Evolutionary conservation across 2,113 vertebrate species (phyloP).

Genomic region (Myiagra hebetior): DNA sequence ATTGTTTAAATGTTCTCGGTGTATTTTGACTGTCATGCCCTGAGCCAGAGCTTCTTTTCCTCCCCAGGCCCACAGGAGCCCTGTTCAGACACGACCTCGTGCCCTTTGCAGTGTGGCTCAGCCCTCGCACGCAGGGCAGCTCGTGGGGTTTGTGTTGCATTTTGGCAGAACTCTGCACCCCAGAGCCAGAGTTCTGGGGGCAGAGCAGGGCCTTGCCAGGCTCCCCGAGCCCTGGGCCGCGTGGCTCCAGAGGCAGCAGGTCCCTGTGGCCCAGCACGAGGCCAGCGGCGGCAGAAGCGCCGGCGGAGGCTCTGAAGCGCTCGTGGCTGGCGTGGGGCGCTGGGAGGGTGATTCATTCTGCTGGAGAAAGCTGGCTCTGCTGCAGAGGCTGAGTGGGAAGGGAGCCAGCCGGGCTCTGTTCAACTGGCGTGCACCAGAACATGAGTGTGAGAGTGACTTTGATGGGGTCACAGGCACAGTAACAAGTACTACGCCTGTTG

Average conservation of each 20-base stretch:
- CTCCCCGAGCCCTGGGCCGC: background rate
- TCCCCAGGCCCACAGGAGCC: background rate
- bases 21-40: background rate
- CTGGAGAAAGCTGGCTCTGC: background rate
- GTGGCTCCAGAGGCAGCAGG: rapidly evolving
- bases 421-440: background rate
- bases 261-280: background rate
- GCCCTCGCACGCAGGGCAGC: background rate
- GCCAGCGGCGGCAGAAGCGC: background rate
- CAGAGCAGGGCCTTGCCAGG: background rate
- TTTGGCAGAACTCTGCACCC: background rate
- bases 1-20: rapidly evolving
- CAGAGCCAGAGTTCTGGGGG: background rate
- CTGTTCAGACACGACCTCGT: rapidly evolving
- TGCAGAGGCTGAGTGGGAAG: background rate
- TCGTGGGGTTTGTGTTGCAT: rapidly evolving
- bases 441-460: background rate
- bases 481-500: background rate
- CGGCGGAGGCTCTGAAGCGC: rapidly evolving
- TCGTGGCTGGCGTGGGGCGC: rapidly evolving
- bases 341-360: background rate
- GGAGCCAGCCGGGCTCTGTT: background rate
- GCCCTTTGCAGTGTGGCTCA: rapidly evolving
- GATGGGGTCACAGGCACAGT: background rate
- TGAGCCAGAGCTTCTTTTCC: background rate